Percentiles rank a stretch among this genome's conserved stretches.
Conservation (phyloP, 2,888 invertebrate species). For the Apodemia mormo region DNA sequence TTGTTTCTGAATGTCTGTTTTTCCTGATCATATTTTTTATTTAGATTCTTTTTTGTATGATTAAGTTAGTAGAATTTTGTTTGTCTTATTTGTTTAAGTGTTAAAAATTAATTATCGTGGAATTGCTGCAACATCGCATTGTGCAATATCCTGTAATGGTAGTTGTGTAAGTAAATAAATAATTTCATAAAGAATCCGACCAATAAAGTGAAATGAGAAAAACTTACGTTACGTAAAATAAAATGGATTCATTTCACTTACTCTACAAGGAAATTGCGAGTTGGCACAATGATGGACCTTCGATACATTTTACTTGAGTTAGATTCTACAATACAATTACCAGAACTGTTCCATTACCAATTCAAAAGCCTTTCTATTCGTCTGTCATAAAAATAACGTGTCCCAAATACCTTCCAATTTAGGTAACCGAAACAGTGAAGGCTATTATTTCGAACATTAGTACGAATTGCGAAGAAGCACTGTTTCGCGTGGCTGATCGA, state of each 20-base stretch:
- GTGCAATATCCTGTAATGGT: too few relatives aligned
- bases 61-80: too few relatives aligned
- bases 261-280: not conserved
- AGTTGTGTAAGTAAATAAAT: too few relatives aligned
- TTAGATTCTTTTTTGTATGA: too few relatives aligned
- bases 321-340: not conserved
- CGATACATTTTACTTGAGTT: not conserved
- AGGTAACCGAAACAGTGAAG: slow-evolving; percentile 18
- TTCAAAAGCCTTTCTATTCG: slow-evolving; percentile 12
- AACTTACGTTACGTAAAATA: too few relatives aligned
- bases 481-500: slow-evolving; percentile 12
- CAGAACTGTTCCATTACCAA: not conserved
- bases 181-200: too few relatives aligned
- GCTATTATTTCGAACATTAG: slow-evolving; percentile 16
- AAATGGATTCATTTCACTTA: not conserved
- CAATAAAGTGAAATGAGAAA: too few relatives aligned
- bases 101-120: too few relatives aligned
- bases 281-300: not conserved
- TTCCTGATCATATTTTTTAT: too few relatives aligned
- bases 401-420: slow-evolving; percentile 10
- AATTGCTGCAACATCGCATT: too few relatives aligned
- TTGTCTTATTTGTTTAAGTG: too few relatives aligned
- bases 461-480: slow-evolving; percentile 8
- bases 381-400: slow-evolving; percentile 3
- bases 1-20: too few relatives aligned